phyloP scores from a whole-genome alignment of 92 coral and sea anemone genomes.

The Parazoanthus atlanticus region DNA sequence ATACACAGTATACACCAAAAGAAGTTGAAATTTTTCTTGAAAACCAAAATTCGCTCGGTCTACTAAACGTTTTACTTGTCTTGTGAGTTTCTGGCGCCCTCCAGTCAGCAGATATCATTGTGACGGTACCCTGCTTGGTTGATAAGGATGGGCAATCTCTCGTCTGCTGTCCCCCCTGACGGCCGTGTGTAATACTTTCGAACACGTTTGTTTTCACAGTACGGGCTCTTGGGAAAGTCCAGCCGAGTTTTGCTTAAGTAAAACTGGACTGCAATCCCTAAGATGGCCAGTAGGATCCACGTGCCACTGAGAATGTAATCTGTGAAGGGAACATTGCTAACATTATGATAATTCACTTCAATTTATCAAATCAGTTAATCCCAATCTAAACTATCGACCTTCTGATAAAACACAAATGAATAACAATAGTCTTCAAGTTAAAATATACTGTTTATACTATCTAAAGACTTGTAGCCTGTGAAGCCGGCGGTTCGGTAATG shows the following conservation, averaged over 20 bases:
- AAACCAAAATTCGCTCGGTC: neutral
- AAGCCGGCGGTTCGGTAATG: too few relatives aligned
- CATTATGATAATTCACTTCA: neutral
- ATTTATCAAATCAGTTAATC: too few relatives aligned
- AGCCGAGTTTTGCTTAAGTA: constrained; percentile 47
- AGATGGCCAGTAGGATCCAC: constrained; percentile 72
- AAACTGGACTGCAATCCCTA: constrained; percentile 75
- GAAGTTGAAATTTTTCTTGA: too few relatives aligned
- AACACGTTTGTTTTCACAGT: constrained; percentile 65
- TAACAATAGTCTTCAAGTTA: too few relatives aligned
- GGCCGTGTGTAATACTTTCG: constrained; percentile 54
- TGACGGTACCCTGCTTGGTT: constrained; percentile 47
- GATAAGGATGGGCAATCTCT: constrained; percentile 68
- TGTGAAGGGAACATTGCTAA: constrained; percentile 18
- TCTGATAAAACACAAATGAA: too few relatives aligned
- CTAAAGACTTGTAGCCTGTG: too few relatives aligned
- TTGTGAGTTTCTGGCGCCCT: constrained; percentile 27
- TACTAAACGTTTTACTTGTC: neutral
- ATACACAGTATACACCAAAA: too few relatives aligned
- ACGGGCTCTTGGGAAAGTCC: constrained; percentile 76
- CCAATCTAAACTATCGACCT: too few relatives aligned
- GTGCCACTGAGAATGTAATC: constrained; percentile 75
- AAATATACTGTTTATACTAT: too few relatives aligned
- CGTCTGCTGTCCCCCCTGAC: constrained; percentile 48
- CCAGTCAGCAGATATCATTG: constrained; percentile 61